phyloP scores from a whole-genome alignment of 2,113 vertebrate species.

The Callipepla californica region DNA sequence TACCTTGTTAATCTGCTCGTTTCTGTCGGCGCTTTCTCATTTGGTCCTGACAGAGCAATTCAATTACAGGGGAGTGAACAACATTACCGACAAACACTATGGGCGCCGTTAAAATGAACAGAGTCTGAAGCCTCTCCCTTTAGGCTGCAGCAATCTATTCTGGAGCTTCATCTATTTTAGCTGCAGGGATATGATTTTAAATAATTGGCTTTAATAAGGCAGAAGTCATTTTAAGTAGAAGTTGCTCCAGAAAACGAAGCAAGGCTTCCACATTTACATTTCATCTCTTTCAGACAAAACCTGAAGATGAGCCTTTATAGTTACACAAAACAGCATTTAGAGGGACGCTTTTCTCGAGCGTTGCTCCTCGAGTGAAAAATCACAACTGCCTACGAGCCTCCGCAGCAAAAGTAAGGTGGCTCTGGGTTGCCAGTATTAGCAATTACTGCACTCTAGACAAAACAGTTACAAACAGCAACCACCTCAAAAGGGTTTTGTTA shows the following conservation, averaged over 20 bases:
- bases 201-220: slow-evolving; percentile 55
- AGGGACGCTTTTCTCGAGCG: neutral
- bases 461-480: neutral
- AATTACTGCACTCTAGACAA: neutral
- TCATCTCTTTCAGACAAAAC: neutral
- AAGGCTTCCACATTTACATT: neutral
- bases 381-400: neutral
- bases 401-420: neutral
- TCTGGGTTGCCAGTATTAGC: neutral
- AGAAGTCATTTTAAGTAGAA: slow-evolving; percentile 42
- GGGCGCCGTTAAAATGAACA: slow-evolving; percentile 50
- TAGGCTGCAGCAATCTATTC: slow-evolving; percentile 32
- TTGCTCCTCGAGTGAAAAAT: neutral
- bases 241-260: neutral
- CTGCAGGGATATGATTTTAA: slow-evolving; percentile 8
- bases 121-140: slow-evolving; percentile 43
- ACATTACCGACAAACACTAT: slow-evolving; percentile 10
- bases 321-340: neutral
- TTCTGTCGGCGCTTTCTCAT: slow-evolving; percentile 12
- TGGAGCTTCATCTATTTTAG: slow-evolving; percentile 22
- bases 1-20: slow-evolving; percentile 37
- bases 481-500: neutral
- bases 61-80: slow-evolving; percentile 54
- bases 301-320: neutral
- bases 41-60: slow-evolving; percentile 34